Percentiles rank a stretch among this genome's conserved stretches.
These are phyloP conservation scores for Lepidothrix coronata DNA, from an alignment of 2,113 vertebrate species.

Conservation along the genomic window DNA sequence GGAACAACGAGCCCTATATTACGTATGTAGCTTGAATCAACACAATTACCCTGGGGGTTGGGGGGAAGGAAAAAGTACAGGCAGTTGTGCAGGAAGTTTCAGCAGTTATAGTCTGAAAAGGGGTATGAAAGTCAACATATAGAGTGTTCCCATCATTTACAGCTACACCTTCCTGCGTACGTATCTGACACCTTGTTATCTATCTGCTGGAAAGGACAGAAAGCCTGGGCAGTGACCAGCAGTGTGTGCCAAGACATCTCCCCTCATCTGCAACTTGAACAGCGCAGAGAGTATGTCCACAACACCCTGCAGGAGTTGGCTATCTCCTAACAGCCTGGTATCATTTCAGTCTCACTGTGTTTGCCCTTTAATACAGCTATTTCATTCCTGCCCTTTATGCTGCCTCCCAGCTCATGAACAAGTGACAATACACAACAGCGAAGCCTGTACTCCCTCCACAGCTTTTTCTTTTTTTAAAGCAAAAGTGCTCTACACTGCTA, in stretches of 20 bases:
- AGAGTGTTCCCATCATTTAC: not conserved
- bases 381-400: not conserved
- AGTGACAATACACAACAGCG: not conserved
- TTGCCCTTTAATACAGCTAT: not conserved
- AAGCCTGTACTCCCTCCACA: not conserved
- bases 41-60: not conserved
- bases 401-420: not conserved
- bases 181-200: not conserved
- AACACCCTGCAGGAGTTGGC: not conserved
- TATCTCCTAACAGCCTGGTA: not conserved
- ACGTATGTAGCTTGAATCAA: conserved; percentile 14
- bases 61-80: not conserved
- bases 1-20: conserved; percentile 11
- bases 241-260: accelerated
- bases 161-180: not conserved
- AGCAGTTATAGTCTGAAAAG: not conserved
- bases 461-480: not conserved
- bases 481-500: not conserved
- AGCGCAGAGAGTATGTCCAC: not conserved
- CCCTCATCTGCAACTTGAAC: not conserved
- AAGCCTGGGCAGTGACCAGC: not conserved
- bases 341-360: not conserved
- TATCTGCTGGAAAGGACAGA: not conserved
- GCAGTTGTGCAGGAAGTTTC: not conserved
- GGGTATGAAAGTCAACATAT: not conserved